Evolutionary conservation across 2,113 vertebrate genomes (phyloP), one percentile per base, ranked within the genome.

Genomic region (Ameiurus melas): DNA sequence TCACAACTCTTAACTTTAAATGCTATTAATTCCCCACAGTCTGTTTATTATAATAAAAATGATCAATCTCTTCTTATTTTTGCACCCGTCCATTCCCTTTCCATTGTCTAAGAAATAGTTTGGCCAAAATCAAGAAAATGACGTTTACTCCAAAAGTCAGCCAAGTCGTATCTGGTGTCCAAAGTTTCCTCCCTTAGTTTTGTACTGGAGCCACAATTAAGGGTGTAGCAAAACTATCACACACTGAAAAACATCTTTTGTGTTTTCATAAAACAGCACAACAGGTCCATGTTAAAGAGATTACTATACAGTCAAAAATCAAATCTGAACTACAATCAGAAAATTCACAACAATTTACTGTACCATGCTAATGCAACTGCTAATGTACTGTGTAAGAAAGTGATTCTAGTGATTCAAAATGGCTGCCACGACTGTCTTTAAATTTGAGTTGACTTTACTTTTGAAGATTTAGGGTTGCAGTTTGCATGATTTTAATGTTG

Each of bases 121-220:
- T 30, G 47, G 47, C 77, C 51, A 79, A 55, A 79, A 55, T 79
- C 47, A 79, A 79, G 77, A 79, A 53, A 79, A 47, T n/a, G 43
- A 79, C 27, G 51, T 79, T 55, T 8, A 55, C 27, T 14, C 27
- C 47, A 8, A 79, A 53, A 55, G 27, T 57, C 51, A 80, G 77
- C 77, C 77, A 80, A 80, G 77, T 6, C 14, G 0, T 33, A 55
- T 80, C 51, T 80, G 47, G 27, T 80, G 77, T 80, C 77, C 27
- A 80, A 80, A 55, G 75, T 51, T 78, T 53, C 47, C 75, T 78
- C 75, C 75, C 75, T 78, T 51, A 53, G 1, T 27, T 51, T 43
- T 47, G 39, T 47, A 22, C 36, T 5, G 9, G 71, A 75, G 71
- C 43, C 43, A 53, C 25, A 51, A n/a, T 16, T 51, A 53, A 78